These are phyloP conservation scores for Chlamydotis undulata DNA, from an alignment of 2,113 vertebrate species.

Conservation along the genomic window DNA sequence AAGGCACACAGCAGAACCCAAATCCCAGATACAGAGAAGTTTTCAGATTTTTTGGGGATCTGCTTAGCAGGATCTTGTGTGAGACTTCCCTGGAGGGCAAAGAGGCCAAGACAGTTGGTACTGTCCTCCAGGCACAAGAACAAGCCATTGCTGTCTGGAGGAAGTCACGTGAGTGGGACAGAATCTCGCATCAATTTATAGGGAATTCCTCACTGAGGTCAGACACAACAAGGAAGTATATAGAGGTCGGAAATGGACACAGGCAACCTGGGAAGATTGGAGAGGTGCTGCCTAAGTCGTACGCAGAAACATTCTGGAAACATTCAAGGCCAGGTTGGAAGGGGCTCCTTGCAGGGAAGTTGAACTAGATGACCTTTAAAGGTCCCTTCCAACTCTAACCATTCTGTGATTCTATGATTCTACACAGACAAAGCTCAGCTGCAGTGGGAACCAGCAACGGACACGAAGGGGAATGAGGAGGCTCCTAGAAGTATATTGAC, in stretches of 20 bases:
- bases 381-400: too few relatives aligned
- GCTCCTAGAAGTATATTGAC: not conserved
- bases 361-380: too few relatives aligned
- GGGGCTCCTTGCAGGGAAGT: too few relatives aligned
- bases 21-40: not conserved
- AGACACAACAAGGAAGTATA: not conserved
- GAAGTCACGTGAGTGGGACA: not conserved
- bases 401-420: too few relatives aligned
- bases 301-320: too few relatives aligned
- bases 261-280: not conserved
- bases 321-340: too few relatives aligned
- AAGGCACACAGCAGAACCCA: not conserved
- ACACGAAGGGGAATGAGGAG: not conserved
- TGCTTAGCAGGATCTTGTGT: not conserved
- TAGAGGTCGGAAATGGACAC: not conserved
- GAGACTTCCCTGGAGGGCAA: not conserved
- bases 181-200: not conserved
- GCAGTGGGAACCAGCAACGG: not conserved
- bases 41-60: not conserved
- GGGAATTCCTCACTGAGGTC: not conserved
- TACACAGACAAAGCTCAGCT: not conserved
- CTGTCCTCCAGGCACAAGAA: not conserved
- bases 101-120: not conserved
- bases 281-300: not conserved
- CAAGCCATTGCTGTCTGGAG: not conserved